Percentiles rank a stretch among this genome's conserved stretches.
Evolutionary conservation across 2,797 vertebrate genomes (phyloP).

Genomic region (Yasuhikotakia modesta): DNA sequence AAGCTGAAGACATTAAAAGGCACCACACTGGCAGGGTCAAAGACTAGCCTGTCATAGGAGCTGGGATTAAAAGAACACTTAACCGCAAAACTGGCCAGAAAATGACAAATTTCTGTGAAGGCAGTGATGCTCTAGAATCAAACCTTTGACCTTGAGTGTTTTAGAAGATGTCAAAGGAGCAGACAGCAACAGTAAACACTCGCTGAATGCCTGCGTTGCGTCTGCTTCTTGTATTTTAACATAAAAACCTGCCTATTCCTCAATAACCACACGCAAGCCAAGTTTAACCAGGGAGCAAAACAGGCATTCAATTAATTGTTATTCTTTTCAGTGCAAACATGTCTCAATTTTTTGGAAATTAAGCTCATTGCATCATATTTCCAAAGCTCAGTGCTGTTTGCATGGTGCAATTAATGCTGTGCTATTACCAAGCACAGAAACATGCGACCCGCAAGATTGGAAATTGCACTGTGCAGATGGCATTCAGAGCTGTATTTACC

Average conservation of each 20-base stretch:
- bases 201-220: background rate
- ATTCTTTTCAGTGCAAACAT: background rate
- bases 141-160: slow-evolving; percentile 25
- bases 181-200: background rate
- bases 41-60: slow-evolving; percentile 8
- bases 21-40: slow-evolving; percentile 34
- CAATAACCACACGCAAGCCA: background rate
- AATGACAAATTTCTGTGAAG: slow-evolving; percentile 1
- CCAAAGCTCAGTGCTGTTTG: too few species aligned
- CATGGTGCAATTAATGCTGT: too few species aligned
- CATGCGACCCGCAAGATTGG: too few species aligned
- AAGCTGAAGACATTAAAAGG: slow-evolving; percentile 25
- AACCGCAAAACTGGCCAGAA: slow-evolving; percentile 33
- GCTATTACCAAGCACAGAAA: too few species aligned
- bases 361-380: too few species aligned
- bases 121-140: slow-evolving; percentile 12
- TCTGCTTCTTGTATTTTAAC: background rate
- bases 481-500: too few species aligned
- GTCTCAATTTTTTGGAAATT: background rate
- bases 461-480: too few species aligned
- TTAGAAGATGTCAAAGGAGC: background rate
- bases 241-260: background rate
- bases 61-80: slow-evolving; percentile 36
- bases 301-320: too few species aligned
- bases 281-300: background rate